Base-by-base conservation (phyloP, 2,888 invertebrate genomes). In the Eudasyphora cyanicolor region DNA sequence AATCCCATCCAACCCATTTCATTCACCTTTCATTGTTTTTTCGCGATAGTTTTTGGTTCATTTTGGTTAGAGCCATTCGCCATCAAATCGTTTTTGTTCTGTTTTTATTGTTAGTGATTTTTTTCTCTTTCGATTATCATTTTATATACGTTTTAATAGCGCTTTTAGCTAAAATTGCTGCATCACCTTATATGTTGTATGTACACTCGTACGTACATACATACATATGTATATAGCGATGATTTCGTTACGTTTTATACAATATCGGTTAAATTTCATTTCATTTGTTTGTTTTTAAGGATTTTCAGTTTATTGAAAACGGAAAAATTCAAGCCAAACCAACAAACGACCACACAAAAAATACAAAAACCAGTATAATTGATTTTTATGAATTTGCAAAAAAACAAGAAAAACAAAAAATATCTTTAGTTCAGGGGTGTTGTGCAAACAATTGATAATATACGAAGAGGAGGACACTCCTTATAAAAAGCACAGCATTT, bases 341-440 rank as follows among this genome's bases (percentile, higher is more conserved):
- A 60, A 29, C 12, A 5, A 60, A 29, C 14, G 29, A 60, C 14
- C 45, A 5, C 38, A 14, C 5, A 60, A 60, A 74, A 70, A 54
- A 60, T n/a, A n/a, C n/a, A n/a, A n/a, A n/a, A n/a, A n/a, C n/a
- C n/a, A 6, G 75, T 38, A 57, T 67, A 81, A 78, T 81, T 81
- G 76, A 81, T 81, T 84, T 51, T 84, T 81, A 84, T 81, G 76
- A 84, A 84, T 81, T 84, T 84, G 81, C 81, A 84, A 84, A 76
- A 70, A 54, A 57, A 64, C 73, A 42, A 67, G 12, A 19, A 29
- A 76, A 69, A 67, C 17, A 32, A 38, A 67, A 74, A 19, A 38
- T 24, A 38, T 14, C 19, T 32, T 14, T 60, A 6, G 17, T n/a
- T n/a, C n/a, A n/a, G n/a, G n/a, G n/a, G n/a, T n/a, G n/a, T n/a